Conservation (phyloP, 2,113 vertebrate species). For the Gasterosteus nipponicus region DNA sequence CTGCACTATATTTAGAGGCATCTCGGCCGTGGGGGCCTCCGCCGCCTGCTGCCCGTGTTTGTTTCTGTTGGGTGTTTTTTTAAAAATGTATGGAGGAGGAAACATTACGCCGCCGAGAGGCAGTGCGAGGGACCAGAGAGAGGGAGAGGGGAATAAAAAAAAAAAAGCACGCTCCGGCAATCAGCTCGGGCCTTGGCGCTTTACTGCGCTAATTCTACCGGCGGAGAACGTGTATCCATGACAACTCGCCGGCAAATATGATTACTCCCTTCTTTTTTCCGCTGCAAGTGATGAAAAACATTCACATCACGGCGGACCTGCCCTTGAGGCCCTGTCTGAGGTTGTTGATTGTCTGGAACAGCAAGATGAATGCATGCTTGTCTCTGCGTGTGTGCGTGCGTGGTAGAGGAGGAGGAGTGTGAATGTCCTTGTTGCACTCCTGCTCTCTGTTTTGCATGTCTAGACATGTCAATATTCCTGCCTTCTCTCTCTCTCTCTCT, state of each 20-base stretch:
- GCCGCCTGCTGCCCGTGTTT: constrained; percentile 51
- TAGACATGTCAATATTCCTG: constrained; percentile 64
- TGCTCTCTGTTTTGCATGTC: constrained; percentile 55
- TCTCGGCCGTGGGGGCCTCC: constrained; percentile 55
- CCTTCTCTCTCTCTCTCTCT: constrained; percentile 24
- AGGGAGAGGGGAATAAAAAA: constrained; percentile 30
- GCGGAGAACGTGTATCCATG: constrained; percentile 73
- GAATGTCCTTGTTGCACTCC: constrained; percentile 59
- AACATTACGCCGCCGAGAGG: constrained; percentile 48
- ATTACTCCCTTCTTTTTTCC: constrained; percentile 61
- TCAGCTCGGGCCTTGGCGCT: constrained; percentile 63
- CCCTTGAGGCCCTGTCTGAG: constrained; percentile 64
- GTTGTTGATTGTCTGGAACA: constrained; percentile 61
- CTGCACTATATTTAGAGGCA: constrained; percentile 71
- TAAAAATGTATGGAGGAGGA: constrained; percentile 64
- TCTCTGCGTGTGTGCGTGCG: constrained; percentile 2
- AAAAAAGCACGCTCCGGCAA: constrained; percentile 34
- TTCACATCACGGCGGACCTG: constrained; percentile 63
- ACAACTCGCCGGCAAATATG: constrained; percentile 71
- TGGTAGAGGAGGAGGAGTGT: constrained; percentile 9
- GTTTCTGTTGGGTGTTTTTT: constrained; percentile 60
- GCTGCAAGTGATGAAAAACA: constrained; percentile 57
- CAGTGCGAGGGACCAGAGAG: constrained; percentile 56
- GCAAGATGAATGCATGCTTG: constrained; percentile 4
- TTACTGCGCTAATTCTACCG: constrained; percentile 70